A percentile compares a stretch with the other conserved stretches of the same genome.
Evolutionary conservation across 2,888 invertebrate species (phyloP).

Genomic region (Ormyrus labotus): DNA sequence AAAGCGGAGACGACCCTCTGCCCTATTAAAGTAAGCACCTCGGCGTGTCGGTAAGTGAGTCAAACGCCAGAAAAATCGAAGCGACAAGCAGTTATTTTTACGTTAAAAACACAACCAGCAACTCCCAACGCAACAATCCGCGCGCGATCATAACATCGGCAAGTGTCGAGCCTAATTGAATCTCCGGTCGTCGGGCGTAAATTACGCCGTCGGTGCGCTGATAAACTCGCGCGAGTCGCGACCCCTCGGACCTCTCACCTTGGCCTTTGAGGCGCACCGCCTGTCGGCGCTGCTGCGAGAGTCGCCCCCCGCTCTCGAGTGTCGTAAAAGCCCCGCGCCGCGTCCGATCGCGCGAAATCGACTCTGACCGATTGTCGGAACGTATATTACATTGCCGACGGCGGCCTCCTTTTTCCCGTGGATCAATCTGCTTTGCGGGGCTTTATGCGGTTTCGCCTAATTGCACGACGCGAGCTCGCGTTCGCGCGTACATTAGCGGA

Average conservation of each 20-base stretch:
- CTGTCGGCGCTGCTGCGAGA: slow-evolving; percentile 64
- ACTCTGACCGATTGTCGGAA: background rate
- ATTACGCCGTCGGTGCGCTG: slow-evolving; percentile 68
- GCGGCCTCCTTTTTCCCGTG: background rate
- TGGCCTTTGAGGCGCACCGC: slow-evolving; percentile 71
- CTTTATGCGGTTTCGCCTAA: background rate
- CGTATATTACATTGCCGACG: too few relatives aligned
- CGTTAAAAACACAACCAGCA: too few relatives aligned
- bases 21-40: too few relatives aligned
- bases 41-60: too few relatives aligned
- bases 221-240: slow-evolving; percentile 64
- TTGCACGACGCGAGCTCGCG: background rate
- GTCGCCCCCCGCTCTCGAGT: slow-evolving; percentile 46
- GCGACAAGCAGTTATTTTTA: too few relatives aligned
- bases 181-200: too few relatives aligned
- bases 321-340: slow-evolving; percentile 35
- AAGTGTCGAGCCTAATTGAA: too few relatives aligned
- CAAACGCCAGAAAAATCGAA: too few relatives aligned
- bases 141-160: too few relatives aligned
- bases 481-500: background rate
- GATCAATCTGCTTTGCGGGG: background rate
- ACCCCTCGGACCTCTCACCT: slow-evolving; percentile 70
- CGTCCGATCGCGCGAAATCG: slow-evolving; percentile 3
- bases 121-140: too few relatives aligned
- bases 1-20: too few relatives aligned